A percentile compares a stretch with the other conserved stretches of the same genome.
Conservation (phyloP, 2,888 invertebrate genomes). For the Ichneumoninae sp. region DNA sequence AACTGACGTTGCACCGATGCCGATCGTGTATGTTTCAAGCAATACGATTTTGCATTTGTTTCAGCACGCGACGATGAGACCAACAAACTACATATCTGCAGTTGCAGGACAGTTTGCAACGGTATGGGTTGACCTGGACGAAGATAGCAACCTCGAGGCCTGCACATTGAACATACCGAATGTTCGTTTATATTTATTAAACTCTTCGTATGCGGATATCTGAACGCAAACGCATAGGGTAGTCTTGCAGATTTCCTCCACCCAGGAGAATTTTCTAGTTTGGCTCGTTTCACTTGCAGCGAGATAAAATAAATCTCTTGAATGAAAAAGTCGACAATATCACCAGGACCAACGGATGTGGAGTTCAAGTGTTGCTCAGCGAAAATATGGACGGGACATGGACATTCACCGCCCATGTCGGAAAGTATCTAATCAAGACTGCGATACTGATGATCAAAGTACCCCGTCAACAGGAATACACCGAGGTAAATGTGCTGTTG, state of each 20-base stretch:
- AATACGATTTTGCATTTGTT: not conserved
- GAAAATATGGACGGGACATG: conserved; percentile 54
- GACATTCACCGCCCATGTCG: conserved; percentile 51
- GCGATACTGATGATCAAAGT: not conserved
- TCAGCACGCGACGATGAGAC: not conserved
- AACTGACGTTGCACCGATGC: not conserved
- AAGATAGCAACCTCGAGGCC: not conserved
- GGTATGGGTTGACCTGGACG: not conserved
- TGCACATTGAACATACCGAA: not conserved
- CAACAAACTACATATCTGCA: not conserved
- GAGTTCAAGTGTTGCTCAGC: conserved; percentile 67
- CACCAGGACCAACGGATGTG: conserved; percentile 67
- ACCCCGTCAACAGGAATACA: not conserved
- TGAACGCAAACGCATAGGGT: not conserved
- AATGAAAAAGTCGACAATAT: conserved; percentile 21
- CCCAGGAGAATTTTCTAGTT: not conserved
- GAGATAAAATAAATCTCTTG: conserved; percentile 24
- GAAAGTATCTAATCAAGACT: conserved; percentile 23
- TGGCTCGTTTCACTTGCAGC: not conserved
- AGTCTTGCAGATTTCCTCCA: not conserved
- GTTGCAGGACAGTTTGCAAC: not conserved
- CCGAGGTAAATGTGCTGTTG: not conserved
- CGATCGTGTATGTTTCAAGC: not conserved
- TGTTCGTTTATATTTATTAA: not conserved
- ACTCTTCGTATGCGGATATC: not conserved